phyloP scores from a whole-genome alignment of 2,797 vertebrate genomes.

The Squalus acanthias region DNA sequence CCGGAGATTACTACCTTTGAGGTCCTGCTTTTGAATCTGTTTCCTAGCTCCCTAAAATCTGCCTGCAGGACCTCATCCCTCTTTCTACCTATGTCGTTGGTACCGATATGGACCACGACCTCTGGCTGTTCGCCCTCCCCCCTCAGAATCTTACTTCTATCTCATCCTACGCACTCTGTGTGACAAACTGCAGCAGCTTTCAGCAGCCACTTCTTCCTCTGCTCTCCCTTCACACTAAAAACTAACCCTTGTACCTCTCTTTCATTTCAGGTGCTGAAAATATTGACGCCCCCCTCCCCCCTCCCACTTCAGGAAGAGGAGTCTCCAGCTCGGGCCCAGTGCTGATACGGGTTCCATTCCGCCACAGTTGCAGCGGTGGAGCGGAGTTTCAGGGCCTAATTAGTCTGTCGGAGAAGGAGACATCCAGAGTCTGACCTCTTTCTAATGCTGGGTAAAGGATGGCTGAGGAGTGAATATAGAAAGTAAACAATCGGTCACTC shows the following conservation, averaged over 20 bases:
- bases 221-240: neutral
- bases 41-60: no score
- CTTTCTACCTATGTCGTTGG: no score
- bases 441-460: neutral
- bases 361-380: neutral
- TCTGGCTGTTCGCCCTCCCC: no score
- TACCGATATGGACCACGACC: no score
- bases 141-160: neutral
- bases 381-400: no score
- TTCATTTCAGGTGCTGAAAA: neutral
- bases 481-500: neutral
- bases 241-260: neutral
- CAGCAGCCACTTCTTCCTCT: neutral
- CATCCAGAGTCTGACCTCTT: neutral
- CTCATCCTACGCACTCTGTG: neutral
- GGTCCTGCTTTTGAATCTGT: no score
- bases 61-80: no score
- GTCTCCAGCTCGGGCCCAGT: neutral
- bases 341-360: neutral
- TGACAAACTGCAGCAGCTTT: neutral
- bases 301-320: neutral
- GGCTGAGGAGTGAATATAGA: neutral
- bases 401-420: neutral
- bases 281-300: neutral
- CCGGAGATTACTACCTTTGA: no score